Conservation (phyloP, 2,113 vertebrate genomes). For the Synodontis membranacea region DNA sequence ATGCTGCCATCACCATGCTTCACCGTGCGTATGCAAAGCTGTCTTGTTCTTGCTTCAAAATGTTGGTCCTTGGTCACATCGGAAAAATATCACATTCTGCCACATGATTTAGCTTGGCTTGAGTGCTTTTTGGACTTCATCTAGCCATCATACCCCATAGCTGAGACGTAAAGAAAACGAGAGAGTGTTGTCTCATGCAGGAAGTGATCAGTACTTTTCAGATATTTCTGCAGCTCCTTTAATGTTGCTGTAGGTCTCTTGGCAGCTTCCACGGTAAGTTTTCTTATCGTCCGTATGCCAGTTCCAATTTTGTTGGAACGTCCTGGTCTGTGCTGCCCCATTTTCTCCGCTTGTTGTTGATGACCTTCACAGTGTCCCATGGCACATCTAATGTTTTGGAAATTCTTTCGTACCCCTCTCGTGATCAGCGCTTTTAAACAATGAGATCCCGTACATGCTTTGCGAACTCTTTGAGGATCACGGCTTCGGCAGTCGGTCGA, state of each 20-base stretch:
- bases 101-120: background rate
- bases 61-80: background rate
- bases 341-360: background rate
- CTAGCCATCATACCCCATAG: background rate
- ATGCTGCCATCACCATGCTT: background rate
- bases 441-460: background rate
- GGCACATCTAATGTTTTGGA: background rate
- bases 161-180: background rate
- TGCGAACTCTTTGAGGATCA: background rate
- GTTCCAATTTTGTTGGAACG: background rate
- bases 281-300: background rate
- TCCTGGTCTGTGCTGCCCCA: background rate
- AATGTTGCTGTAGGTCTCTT: background rate
- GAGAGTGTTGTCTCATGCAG: background rate
- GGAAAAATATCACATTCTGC: background rate
- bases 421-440: background rate
- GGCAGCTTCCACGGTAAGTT: background rate
- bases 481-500: background rate
- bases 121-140: background rate
- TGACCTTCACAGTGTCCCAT: background rate
- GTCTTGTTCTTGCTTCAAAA: background rate
- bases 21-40: background rate
- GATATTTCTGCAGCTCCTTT: background rate
- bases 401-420: background rate
- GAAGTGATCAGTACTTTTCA: background rate